Base-by-base conservation (phyloP, 2,888 invertebrate species). In the Nomada fabriciana region DNA sequence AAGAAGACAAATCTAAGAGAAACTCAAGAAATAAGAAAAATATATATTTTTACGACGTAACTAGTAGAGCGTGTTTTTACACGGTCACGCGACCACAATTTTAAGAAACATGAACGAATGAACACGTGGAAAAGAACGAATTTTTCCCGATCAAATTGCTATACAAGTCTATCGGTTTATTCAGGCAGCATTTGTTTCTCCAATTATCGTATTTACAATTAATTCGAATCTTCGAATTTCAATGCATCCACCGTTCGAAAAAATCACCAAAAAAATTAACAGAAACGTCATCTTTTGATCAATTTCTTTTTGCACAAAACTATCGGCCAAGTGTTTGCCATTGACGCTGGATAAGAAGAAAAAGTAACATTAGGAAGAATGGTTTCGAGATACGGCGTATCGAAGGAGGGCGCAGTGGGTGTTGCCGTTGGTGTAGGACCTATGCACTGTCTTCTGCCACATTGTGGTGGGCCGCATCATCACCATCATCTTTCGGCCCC, bases 381-480 rank as follows among this genome's bases (percentile, higher is more conserved):
- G 93, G 93, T 93, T 85, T 93, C 93, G 86, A 89, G 93, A 83
- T 93, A 92, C 88, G 91, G 92, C 86, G 90, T 92, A 85, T 90
- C 90, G 76, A 93, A 93, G 90, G 93, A 93, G 88, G 92, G 92
- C 88, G 89, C 91, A 75, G 91, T 93, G 83, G 92, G 91, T 85
- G 92, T 93, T 74, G 91, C 92, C 82, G 91, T 92, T 43, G 90
- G 91, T 82, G 90, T 92, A 80, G 92, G 90, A 68, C 89, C 91
- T 67, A 91, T 92, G 91, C 92, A 92, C 82, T 91, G 91, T 80
- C 82, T 91, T 60, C 76, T 91, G 79, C 91, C 90, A 70, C 91
- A 90, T 77, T 91, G 90, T 81, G 90, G 87, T 80, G 91, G 90
- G 29, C 90, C 92, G 25, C 92, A 92, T 80, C 92, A 92, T 67